Base-by-base conservation (phyloP, 2,888 invertebrate species). In the Yponomeuta sedellus region DNA sequence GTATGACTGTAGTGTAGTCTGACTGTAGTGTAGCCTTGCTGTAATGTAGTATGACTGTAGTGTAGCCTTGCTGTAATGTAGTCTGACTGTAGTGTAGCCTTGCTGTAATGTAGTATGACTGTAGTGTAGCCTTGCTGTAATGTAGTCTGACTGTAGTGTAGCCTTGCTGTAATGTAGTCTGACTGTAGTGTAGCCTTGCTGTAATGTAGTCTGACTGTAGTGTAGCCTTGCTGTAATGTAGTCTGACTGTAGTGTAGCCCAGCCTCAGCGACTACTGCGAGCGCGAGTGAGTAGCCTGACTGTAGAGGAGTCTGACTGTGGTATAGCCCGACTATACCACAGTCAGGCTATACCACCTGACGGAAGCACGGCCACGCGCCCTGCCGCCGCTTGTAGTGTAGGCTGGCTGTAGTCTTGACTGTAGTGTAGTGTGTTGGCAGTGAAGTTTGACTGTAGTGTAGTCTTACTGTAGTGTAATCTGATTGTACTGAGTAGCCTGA, bases 251-350 rank as follows among this genome's bases (percentile, higher is more conserved):
- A n/a, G 92, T 94, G 57, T 97, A 98, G 81, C 96, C 97, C 8
- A 96, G 97, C 69, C 92, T 97, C 67, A 90, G 93, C 34, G 89
- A 91, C 57, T 88, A 94, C 77, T 88, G 92, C 40, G 83, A 91
- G 28, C 81, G 89, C 67, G 96, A 96, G 97, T 96, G 85, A 92
- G 93, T 90, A 34, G 34, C 34, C 34, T 34, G 4, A 34, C 34
- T 34, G 6, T 34, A 34, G 34, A 0, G 34, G 25, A 25, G 25
- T 4, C 2, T 25, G 25, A 25, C 25, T 25, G 25, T 25, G 4
- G 25, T 25, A 4, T 25, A 25, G 25, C 25, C 25, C 4, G 25
- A n/a, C 52, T 52, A 6, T 52, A 52, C 3, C 5, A n/a, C n/a
- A 25, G 25, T 4, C 25, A 2, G 25, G 5, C 52, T 52, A 6